Evolutionary conservation across 2,113 vertebrate genomes (phyloP).

Genomic region (Mungos mungo): DNA sequence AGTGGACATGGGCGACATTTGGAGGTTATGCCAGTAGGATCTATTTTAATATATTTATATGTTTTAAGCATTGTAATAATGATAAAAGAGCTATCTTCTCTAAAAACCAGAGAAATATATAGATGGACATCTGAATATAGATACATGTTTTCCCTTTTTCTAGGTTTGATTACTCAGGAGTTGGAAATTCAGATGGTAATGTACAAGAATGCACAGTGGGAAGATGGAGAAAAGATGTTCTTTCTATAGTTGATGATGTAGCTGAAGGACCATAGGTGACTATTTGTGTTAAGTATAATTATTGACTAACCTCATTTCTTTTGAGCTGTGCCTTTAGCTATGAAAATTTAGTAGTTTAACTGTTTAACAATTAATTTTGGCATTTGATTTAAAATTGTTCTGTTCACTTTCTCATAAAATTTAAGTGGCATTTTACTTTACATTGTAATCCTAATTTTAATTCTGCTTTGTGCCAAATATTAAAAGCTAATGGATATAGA

Average conservation of each 20-base stretch:
- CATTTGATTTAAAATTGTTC: slow-evolving; percentile 40
- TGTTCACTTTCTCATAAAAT: not conserved
- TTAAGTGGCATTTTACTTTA: slow-evolving; percentile 25
- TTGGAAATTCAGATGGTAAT: slow-evolving; percentile 92
- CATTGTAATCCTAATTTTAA: slow-evolving; percentile 23
- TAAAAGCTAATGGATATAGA: not conserved
- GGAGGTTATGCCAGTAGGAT: not conserved
- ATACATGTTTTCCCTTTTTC: slow-evolving; percentile 62
- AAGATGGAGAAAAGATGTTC: slow-evolving; percentile 96
- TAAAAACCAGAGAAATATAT: not conserved
- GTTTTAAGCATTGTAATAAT: not conserved
- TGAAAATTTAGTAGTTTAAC: slow-evolving; percentile 45
- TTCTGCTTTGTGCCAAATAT: slow-evolving; percentile 32
- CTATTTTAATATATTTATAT: slow-evolving; percentile 18
- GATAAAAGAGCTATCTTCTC: not conserved
- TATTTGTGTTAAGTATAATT: slow-evolving; percentile 62
- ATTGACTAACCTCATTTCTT: not conserved
- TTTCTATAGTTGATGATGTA: slow-evolving; percentile 93
- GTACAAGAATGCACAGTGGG: slow-evolving; percentile 92
- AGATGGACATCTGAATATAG: not conserved
- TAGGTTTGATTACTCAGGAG: slow-evolving; percentile 98
- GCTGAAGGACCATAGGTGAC: slow-evolving; percentile 94
- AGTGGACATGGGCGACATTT: not conserved
- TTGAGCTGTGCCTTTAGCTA: slow-evolving; percentile 24
- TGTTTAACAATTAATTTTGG: not conserved